These are phyloP conservation scores for Drosophila novamexicana DNA, from an alignment of 1,140 invertebrate genomes.

Conservation along the genomic window DNA sequence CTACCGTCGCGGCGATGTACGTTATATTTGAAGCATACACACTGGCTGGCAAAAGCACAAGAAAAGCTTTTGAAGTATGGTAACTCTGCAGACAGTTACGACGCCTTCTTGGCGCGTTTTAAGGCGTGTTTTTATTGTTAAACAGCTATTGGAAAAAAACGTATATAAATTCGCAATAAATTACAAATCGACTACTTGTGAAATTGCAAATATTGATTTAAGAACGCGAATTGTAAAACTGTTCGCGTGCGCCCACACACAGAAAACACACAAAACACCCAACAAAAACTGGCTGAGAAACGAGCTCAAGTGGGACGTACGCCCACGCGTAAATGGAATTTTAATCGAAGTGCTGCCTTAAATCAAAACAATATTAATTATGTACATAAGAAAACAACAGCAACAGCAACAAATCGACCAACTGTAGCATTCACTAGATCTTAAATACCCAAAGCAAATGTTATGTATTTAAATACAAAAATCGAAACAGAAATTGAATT, in stretches of 20 bases:
- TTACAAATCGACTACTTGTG: slow-evolving; percentile 10
- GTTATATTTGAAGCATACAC: slow-evolving; percentile 38
- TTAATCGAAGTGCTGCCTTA: slow-evolving; percentile 33
- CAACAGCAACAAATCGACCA: slow-evolving; percentile 20
- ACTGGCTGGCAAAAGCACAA: background rate
- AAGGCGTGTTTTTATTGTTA: slow-evolving; percentile 27
- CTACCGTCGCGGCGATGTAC: slow-evolving; percentile 3
- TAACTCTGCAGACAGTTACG: slow-evolving; percentile 9
- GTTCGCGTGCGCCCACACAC: slow-evolving; percentile 35
- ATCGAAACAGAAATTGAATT: slow-evolving; percentile 28
- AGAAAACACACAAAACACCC: background rate
- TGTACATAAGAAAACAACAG: slow-evolving; percentile 2
- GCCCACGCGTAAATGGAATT: slow-evolving; percentile 44
- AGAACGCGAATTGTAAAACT: slow-evolving; percentile 34
- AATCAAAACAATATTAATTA: slow-evolving; percentile 46
- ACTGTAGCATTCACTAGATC: slow-evolving; percentile 6
- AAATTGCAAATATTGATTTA: slow-evolving; percentile 46
- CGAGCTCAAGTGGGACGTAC: slow-evolving; percentile 32
- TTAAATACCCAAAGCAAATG: slow-evolving; percentile 12
- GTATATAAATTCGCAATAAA: slow-evolving; percentile 7
- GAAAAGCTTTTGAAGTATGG: background rate
- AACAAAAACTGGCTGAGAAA: slow-evolving; percentile 10
- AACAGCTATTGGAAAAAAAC: slow-evolving; percentile 1
- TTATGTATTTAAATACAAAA: slow-evolving; percentile 30
- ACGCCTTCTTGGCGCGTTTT: slow-evolving; percentile 25